Percentiles rank a stretch among this genome's conserved stretches.
Conservation (phyloP, 92 coral and sea anemone species). For the Actinostola sp. region DNA sequence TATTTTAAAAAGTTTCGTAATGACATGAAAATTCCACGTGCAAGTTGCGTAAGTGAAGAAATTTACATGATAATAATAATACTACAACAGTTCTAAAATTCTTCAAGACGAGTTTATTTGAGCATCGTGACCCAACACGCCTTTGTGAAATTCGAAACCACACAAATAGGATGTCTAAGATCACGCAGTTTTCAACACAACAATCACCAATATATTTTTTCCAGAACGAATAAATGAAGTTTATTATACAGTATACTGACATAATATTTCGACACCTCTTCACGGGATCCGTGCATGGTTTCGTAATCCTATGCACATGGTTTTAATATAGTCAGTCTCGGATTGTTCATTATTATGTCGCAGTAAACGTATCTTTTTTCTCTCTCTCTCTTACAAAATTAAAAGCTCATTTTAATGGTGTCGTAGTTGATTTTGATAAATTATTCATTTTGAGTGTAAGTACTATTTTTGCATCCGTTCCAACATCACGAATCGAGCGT, state of each 20-base stretch:
- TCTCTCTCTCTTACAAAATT: neutral
- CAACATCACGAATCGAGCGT: conserved; percentile 29
- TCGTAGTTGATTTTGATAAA: neutral
- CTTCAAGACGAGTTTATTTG: neutral
- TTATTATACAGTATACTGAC: neutral
- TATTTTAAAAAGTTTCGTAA: neutral
- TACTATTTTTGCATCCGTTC: conserved; percentile 13
- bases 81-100: too few species aligned
- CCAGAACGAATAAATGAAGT: too few species aligned
- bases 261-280: neutral
- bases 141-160: too few species aligned
- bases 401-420: neutral
- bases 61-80: conserved; percentile 17
- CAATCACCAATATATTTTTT: too few species aligned
- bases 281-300: neutral
- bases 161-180: too few species aligned
- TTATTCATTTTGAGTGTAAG: neutral
- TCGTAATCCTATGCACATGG: conserved; percentile 4
- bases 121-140: neutral
- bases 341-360: too few species aligned
- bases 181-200: neutral
- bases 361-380: neutral
- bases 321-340: too few species aligned
- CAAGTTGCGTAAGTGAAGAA: conserved; percentile 29
- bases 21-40: conserved; percentile 28